Conservation (phyloP, 2,888 invertebrate species). For the Alloscopus bannaensis region DNA sequence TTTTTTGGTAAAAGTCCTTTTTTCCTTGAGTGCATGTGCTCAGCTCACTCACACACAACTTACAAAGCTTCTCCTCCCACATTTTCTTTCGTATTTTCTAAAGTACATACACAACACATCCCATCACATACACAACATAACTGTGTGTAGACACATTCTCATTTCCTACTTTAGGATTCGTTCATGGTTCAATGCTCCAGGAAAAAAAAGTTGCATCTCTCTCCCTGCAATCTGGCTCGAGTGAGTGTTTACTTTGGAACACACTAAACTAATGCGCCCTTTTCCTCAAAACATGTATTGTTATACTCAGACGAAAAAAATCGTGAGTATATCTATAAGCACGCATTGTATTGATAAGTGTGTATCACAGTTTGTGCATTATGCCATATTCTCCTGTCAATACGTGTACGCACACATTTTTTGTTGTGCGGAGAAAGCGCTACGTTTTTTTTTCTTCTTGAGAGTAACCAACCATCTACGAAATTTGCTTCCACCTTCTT, state of each 20-base stretch:
- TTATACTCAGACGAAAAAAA: too few species aligned
- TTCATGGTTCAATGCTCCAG: slow-evolving; percentile 20
- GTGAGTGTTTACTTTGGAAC: slow-evolving; percentile 17
- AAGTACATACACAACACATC: slow-evolving; percentile 5
- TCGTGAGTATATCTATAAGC: too few species aligned
- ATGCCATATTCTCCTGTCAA: slow-evolving; percentile 1
- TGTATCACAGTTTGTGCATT: not conserved
- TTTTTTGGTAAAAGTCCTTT: too few species aligned
- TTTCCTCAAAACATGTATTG: too few species aligned
- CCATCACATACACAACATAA: not conserved
- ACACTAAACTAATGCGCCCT: slow-evolving; percentile 8
- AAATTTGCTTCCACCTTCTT: slow-evolving; percentile 36
- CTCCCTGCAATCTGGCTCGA: not conserved
- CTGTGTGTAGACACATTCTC: not conserved
- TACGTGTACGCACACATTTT: not conserved
- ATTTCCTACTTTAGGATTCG: slow-evolving; percentile 19
- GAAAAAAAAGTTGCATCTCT: slow-evolving; percentile 36
- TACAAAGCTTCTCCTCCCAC: not conserved
- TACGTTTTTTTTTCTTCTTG: not conserved
- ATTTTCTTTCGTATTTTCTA: not conserved
- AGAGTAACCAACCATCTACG: slow-evolving; percentile 27
- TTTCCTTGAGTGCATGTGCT: not conserved
- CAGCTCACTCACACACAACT: not conserved
- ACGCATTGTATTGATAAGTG: too few species aligned
- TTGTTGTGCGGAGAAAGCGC: too few species aligned